Base-by-base conservation (phyloP, 2,888 invertebrate genomes). In the Lathronympha strigana region DNA sequence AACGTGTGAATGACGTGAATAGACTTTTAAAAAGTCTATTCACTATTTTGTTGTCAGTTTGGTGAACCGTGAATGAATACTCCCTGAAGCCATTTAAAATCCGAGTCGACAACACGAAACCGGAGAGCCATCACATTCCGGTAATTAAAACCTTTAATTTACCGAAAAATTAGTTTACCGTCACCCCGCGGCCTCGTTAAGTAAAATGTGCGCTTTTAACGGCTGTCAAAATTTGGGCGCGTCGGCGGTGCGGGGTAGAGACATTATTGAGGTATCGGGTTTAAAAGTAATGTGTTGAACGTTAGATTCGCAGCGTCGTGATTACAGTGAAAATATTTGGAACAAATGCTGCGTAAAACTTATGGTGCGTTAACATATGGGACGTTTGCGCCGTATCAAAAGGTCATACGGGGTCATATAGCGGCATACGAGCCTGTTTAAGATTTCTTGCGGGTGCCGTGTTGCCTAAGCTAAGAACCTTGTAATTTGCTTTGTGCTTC, bases 151-250 rank as follows among this genome's bases (percentile, higher is more conserved):
- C 66, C 60, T 66, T 66, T 66, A 66, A 66, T 66, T 66, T 66
- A 66, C 60, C 66, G 60, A 66, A 66, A 66, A 66, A 66, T 61
- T 66, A 61, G 66, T 66, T 66, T 49, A 66, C 66, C 60, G 61
- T 61, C 61, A 17, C 60, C 63, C 61, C 67, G 54, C 71, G 75
- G 72, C 76, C 76, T 73, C 70, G 69, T 73, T 72, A 72, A 69
- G 69, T 69, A 68, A 72, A 28, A 4, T 28, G 28, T 71, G 71
- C 67, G 69, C 72, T 66, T 62, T 64, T 64, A 64, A 61, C 64
- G 64, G 64, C 55, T 66, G 76, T 71, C 69, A 76, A 73, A 73
- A 74, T 68, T 69, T 71, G 70, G 77, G 76, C 69, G 76, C 69
- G 77, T 71, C 76, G 21, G 68, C 71, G 62, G 15, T 33, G 23